A percentile compares a stretch with the other conserved stretches of the same genome.
These are phyloP conservation scores for Bubo scandiacus DNA, from an alignment of 2,113 vertebrate species.

Conservation along the genomic window DNA sequence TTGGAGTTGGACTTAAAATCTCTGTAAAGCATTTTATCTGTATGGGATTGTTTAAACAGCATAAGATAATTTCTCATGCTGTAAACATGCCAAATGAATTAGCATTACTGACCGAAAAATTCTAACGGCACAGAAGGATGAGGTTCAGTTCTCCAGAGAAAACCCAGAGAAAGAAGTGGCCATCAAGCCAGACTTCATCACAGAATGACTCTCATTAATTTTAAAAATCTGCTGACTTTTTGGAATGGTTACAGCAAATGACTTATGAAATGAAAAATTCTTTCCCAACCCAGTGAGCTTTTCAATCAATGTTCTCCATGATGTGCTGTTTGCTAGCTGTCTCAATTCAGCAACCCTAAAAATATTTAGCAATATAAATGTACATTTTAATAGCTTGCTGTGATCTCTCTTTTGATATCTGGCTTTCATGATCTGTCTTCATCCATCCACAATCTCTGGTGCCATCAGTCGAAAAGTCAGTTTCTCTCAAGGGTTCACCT, in stretches of 20 bases:
- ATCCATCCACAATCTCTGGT: conserved; percentile 44
- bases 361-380: conserved; percentile 69
- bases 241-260: conserved; percentile 67
- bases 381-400: conserved; percentile 59
- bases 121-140: neutral
- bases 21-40: neutral
- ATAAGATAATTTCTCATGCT: conserved; percentile 9
- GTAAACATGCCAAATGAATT: neutral
- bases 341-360: conserved; percentile 51
- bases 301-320: conserved; percentile 54
- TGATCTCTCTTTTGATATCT: conserved; percentile 53
- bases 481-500: conserved; percentile 44
- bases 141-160: conserved; percentile 7
- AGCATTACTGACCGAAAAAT: conserved; percentile 15
- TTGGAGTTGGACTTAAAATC: neutral
- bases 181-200: conserved; percentile 44
- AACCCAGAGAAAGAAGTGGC: conserved; percentile 6
- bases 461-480: conserved; percentile 41
- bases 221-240: conserved; percentile 64
- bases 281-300: conserved; percentile 64
- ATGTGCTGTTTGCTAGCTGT: conserved; percentile 63
- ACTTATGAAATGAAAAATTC: conserved; percentile 68
- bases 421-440: conserved; percentile 35
- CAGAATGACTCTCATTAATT: conserved; percentile 43
- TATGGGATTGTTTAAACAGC: neutral